Conservation (phyloP, 2,797 vertebrate genomes). For the Catostomus latipinnis region DNA sequence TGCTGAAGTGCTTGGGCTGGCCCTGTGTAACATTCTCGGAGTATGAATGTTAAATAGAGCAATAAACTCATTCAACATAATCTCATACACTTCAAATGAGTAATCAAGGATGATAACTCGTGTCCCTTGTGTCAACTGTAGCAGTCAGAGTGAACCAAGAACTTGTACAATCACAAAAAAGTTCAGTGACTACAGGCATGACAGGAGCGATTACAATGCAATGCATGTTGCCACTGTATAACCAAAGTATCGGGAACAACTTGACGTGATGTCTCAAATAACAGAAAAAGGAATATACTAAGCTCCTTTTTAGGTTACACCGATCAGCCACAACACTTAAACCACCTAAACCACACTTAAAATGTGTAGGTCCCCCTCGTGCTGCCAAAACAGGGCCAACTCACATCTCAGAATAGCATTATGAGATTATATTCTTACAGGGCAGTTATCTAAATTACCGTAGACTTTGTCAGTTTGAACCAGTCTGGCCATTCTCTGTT, state of each 20-base stretch:
- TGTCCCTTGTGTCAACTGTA: constrained; percentile 32
- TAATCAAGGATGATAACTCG: constrained; percentile 24
- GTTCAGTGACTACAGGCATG: constrained; percentile 32
- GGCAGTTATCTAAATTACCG: too few relatives aligned
- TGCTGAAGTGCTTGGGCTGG: constrained; percentile 58
- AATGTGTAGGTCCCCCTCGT: too few relatives aligned
- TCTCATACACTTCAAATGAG: constrained; percentile 31
- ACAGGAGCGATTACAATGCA: constrained; percentile 23
- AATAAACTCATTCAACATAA: constrained; percentile 71
- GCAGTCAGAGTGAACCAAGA: constrained; percentile 76
- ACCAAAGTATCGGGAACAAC: constrained; percentile 74
- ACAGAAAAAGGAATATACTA: constrained; percentile 55
- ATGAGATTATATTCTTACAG: too few relatives aligned
- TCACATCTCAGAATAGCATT: too few relatives aligned
- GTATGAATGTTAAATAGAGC: constrained; percentile 77
- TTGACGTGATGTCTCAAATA: constrained; percentile 62
- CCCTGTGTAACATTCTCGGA: constrained; percentile 60
- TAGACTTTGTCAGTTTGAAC: too few relatives aligned
- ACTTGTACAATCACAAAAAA: constrained; percentile 60
- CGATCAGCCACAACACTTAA: too few relatives aligned
- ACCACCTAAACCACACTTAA: too few relatives aligned
- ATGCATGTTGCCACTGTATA: constrained; percentile 65
- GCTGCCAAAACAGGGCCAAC: too few relatives aligned
- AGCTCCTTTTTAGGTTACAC: constrained; percentile 79
- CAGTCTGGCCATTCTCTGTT: too few relatives aligned